Evolutionary conservation across 2,888 invertebrate genomes (phyloP).

Genomic region (Petrophora chlorosata): DNA sequence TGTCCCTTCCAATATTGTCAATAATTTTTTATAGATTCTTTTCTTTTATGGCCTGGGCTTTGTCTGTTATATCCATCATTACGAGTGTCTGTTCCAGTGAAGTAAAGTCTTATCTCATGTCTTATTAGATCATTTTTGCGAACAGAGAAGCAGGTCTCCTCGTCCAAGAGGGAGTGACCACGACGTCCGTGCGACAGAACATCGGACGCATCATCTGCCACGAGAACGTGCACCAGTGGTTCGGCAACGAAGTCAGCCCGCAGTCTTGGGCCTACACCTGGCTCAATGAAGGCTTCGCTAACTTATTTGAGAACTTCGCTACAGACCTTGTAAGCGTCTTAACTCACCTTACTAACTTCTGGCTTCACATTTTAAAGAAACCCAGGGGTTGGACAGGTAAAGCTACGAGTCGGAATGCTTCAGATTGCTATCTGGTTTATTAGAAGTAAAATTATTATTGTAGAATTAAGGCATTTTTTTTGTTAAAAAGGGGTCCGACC

Average conservation of each 20-base stretch:
- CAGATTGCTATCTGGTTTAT: no score
- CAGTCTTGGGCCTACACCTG: conserved; percentile 89
- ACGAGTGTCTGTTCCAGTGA: no score
- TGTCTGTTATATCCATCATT: no score
- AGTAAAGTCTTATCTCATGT: background rate
- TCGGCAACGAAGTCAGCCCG: conserved; percentile 89
- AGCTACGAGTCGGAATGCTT: no score
- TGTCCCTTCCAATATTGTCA: no score
- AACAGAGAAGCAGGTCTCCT: conserved; percentile 74
- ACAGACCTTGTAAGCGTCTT: conserved; percentile 76
- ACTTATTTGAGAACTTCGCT: conserved; percentile 86
- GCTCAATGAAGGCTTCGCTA: conserved; percentile 90
- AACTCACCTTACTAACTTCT: background rate
- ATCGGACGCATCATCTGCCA: conserved; percentile 83
- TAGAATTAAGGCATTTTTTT: no score
- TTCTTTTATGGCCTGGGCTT: no score
- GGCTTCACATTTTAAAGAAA: no score
- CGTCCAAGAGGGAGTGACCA: conserved; percentile 67
- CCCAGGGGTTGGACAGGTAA: no score
- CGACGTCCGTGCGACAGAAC: conserved; percentile 64
- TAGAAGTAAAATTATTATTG: no score
- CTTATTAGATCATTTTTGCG: background rate
- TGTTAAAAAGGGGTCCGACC: no score
- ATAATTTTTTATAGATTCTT: no score
- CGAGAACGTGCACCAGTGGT: conserved; percentile 90